These are phyloP conservation scores for Zygothrica quintamaculata DNA, from an alignment of 2,888 invertebrate genomes.

Conservation along the genomic window DNA sequence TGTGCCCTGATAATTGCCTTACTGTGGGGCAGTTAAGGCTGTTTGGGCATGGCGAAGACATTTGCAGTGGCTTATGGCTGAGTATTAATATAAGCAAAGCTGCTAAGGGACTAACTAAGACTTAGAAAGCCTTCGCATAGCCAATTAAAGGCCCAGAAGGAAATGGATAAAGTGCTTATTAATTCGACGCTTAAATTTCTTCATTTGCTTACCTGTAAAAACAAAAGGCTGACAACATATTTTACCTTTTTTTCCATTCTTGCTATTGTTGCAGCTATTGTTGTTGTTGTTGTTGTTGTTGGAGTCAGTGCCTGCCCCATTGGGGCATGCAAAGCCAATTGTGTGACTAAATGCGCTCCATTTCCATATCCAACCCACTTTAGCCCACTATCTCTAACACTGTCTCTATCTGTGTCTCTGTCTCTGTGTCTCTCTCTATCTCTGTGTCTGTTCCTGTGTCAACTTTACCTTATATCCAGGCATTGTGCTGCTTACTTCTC, in stretches of 20 bases:
- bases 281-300: neutral
- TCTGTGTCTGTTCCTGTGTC: neutral
- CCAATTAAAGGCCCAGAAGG: conserved; percentile 48
- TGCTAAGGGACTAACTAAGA: conserved; percentile 22
- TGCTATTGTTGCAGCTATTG: conserved; percentile 5
- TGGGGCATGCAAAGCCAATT: conserved; percentile 67
- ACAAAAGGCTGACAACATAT: conserved; percentile 57
- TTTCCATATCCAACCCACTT: conserved; percentile 59
- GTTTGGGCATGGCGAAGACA: conserved; percentile 23
- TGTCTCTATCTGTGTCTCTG: conserved; percentile 14
- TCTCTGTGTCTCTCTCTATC: conserved; percentile 13
- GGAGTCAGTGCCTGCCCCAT: conserved; percentile 5
- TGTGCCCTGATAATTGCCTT: conserved; percentile 51
- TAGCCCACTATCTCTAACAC: no score
- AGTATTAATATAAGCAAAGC: conserved; percentile 56
- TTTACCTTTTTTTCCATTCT: conserved; percentile 54
- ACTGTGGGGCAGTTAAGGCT: conserved; percentile 8
- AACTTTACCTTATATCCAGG: neutral
- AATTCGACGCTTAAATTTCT: conserved; percentile 75
- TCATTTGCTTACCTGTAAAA: conserved; percentile 55
- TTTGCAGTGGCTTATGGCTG: conserved; percentile 50
- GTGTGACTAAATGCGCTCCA: conserved; percentile 71
- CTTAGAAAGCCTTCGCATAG: conserved; percentile 21
- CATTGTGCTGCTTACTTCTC: conserved; percentile 31
- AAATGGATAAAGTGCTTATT: conserved; percentile 71